phyloP scores from a whole-genome alignment of 2,113 vertebrate genomes.

The Maccullochella peelii region DNA sequence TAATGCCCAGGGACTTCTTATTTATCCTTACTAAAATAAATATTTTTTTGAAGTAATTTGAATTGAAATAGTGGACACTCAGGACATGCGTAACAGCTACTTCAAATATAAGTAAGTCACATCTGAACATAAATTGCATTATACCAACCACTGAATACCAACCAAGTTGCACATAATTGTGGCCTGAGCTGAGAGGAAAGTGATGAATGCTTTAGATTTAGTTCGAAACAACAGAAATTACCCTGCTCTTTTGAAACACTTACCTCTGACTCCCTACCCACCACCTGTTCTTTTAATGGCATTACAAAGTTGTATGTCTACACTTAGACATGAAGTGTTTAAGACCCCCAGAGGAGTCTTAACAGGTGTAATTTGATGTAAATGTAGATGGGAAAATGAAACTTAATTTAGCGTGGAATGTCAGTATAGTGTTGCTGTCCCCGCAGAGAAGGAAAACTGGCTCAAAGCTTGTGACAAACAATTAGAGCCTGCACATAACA shows the following conservation, averaged over 20 bases:
- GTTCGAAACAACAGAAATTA: neutral
- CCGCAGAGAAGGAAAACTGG: conserved; percentile 40
- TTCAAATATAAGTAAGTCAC: neutral
- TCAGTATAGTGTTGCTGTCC: conserved; percentile 30
- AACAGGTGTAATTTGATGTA: conserved; percentile 59
- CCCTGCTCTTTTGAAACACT: neutral
- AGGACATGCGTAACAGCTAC: neutral
- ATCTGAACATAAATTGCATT: neutral
- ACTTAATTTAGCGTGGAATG: conserved; percentile 62
- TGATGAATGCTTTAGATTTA: neutral
- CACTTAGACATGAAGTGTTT: conserved; percentile 23
- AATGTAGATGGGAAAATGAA: conserved; percentile 62
- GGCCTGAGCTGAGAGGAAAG: neutral
- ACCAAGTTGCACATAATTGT: neutral
- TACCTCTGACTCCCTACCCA: neutral
- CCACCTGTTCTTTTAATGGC: conserved; percentile 31
- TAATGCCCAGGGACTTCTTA: neutral
- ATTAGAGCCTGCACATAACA: conserved; percentile 57
- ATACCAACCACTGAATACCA: neutral
- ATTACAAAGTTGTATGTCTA: conserved; percentile 18
- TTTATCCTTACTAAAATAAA: neutral
- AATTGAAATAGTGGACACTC: neutral
- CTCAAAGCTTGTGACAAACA: conserved; percentile 61
- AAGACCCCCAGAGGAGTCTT: conserved; percentile 24
- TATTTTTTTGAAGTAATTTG: neutral